Evolutionary conservation across 2,113 vertebrate genomes (phyloP).

Genomic region (Piaya cayana): DNA sequence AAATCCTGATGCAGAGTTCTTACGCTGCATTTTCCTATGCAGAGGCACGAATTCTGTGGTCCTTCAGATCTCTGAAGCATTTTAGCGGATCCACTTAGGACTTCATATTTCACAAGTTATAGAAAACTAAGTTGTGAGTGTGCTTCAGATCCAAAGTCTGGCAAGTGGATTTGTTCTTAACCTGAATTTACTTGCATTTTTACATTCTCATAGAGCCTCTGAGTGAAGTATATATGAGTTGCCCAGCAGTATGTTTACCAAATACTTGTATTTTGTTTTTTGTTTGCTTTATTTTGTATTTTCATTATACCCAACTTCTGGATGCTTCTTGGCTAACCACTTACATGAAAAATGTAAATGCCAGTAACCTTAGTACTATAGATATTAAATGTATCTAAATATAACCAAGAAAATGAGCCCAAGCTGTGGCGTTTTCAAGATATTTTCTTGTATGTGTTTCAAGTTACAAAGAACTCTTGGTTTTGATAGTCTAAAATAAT

Average conservation of each 20-base stretch:
- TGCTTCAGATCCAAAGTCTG: neutral
- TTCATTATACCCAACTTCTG: neutral
- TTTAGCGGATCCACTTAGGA: neutral
- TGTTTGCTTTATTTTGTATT: neutral
- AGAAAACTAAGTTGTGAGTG: neutral
- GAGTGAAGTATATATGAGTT: neutral
- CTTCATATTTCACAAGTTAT: neutral
- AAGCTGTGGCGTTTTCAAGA: neutral
- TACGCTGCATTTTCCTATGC: neutral
- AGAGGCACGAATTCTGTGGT: neutral
- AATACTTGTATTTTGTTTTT: neutral
- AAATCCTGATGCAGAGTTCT: neutral
- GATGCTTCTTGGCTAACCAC: neutral
- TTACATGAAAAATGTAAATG: neutral
- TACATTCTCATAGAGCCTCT: neutral
- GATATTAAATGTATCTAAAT: neutral
- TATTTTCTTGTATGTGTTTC: neutral
- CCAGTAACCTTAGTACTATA: neutral
- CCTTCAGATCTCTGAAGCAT: neutral
- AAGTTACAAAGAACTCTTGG: neutral
- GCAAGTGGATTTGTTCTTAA: neutral
- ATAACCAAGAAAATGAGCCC: neutral
- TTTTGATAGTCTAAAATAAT: neutral
- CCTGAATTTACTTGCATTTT: neutral
- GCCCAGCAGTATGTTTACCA: neutral